A percentile compares a stretch with the other conserved stretches of the same genome.
phyloP scores from a whole-genome alignment of 2,113 vertebrate species.

The Sebastes fasciatus region DNA sequence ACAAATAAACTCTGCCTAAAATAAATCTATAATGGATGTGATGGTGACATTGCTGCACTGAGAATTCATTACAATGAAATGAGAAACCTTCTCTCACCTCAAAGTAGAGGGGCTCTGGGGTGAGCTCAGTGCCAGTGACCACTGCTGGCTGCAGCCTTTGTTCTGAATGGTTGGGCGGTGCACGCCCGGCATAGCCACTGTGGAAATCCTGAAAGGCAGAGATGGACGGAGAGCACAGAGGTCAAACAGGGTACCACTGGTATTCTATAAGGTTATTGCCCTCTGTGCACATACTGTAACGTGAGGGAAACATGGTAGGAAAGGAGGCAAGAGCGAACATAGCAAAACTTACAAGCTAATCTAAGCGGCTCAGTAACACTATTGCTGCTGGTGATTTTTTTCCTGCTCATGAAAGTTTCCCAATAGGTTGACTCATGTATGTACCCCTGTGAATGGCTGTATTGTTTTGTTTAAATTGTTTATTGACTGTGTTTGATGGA shows the following conservation, averaged over 20 bases:
- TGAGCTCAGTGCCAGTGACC: slow-evolving; percentile 81
- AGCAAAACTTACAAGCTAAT: background rate
- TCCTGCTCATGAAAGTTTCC: background rate
- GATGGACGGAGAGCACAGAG: background rate
- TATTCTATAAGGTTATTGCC: background rate
- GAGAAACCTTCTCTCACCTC: slow-evolving; percentile 84
- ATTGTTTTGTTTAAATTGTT: background rate
- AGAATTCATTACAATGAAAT: background rate
- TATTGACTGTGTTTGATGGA: background rate
- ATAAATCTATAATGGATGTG: background rate
- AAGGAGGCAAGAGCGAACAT: background rate
- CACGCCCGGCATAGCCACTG: slow-evolving; percentile 60
- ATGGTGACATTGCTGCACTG: background rate
- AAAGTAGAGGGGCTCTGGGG: slow-evolving; percentile 92
- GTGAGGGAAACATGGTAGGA: background rate
- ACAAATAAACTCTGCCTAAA: background rate
- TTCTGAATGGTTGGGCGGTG: slow-evolving; percentile 74
- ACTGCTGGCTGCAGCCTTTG: slow-evolving; percentile 83
- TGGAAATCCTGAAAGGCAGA: slow-evolving; percentile 74
- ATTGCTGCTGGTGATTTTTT: background rate
- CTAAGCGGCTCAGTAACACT: background rate
- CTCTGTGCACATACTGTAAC: background rate
- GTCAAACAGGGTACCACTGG: background rate
- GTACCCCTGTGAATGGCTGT: no score
- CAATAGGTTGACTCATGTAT: background rate